Conservation (phyloP, 2,113 vertebrate species). For the Myxocyprinus asiaticus region DNA sequence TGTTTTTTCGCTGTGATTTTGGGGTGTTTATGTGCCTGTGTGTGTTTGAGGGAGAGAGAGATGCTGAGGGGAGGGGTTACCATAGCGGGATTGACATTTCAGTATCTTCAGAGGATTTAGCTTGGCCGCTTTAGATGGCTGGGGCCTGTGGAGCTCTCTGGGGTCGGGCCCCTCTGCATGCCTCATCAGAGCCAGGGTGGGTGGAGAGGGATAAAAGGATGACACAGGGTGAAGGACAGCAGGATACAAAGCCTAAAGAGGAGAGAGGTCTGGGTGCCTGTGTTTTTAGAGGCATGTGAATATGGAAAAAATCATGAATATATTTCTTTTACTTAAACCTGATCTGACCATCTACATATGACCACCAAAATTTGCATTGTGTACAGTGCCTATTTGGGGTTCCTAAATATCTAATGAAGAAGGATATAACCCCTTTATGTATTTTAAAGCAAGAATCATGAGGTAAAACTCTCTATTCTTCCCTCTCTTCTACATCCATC, state of each 20-base stretch:
- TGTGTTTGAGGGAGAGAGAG: constrained; percentile 12
- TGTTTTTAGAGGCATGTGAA: background rate
- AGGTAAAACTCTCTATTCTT: background rate
- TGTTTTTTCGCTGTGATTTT: no score
- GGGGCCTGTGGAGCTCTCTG: constrained; percentile 61
- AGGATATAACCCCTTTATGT: no score
- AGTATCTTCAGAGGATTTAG: constrained; percentile 74
- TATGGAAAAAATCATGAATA: background rate
- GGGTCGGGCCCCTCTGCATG: constrained; percentile 21
- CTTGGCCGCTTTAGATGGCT: constrained; percentile 62
- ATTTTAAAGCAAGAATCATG: no score
- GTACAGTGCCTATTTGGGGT: no score
- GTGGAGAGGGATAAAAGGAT: constrained; percentile 20
- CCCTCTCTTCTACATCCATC: constrained; percentile 54
- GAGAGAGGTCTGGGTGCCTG: background rate
- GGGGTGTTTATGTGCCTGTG: background rate
- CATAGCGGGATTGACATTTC: constrained; percentile 71
- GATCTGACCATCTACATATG: no score
- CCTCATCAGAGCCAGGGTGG: background rate
- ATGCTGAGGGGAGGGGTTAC: constrained; percentile 14
- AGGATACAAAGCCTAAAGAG: background rate
- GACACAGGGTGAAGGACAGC: constrained; percentile 7
- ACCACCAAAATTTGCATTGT: no score
- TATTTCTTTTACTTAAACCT: background rate
- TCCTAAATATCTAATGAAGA: no score